phyloP scores from a whole-genome alignment of 2,113 vertebrate species.

The Anguilla japonica region DNA sequence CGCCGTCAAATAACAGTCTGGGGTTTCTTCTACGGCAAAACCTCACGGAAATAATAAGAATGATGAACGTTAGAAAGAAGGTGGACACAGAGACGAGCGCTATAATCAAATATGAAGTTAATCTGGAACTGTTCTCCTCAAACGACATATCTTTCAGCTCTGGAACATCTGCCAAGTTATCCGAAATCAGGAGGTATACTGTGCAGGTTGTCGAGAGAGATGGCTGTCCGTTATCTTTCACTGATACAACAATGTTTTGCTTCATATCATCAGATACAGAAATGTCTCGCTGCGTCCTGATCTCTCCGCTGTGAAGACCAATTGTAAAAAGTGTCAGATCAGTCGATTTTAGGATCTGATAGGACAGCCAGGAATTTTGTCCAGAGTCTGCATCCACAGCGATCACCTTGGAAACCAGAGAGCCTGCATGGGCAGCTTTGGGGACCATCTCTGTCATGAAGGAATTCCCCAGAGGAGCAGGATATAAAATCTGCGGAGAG shows the following conservation, averaged over 20 bases:
- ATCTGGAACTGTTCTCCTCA: slow-evolving; percentile 54
- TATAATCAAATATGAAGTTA: slow-evolving; percentile 69
- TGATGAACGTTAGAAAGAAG: slow-evolving; percentile 67
- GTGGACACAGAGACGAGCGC: slow-evolving; percentile 62
- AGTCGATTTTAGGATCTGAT: slow-evolving; percentile 50
- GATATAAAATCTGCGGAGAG: slow-evolving; percentile 56
- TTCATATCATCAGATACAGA: slow-evolving; percentile 54
- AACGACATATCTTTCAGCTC: slow-evolving; percentile 62
- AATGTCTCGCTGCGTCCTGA: slow-evolving; percentile 46
- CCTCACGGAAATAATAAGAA: slow-evolving; percentile 63
- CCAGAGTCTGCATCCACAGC: slow-evolving; percentile 65
- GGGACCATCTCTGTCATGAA: slow-evolving; percentile 52
- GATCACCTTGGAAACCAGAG: slow-evolving; percentile 64
- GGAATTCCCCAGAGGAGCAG: slow-evolving; percentile 32
- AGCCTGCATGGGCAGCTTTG: slow-evolving; percentile 44
- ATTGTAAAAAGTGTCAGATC: slow-evolving; percentile 57
- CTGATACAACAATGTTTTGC: slow-evolving; percentile 61
- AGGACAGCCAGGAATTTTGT: slow-evolving; percentile 68
- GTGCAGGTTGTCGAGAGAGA: slow-evolving; percentile 69
- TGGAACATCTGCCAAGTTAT: slow-evolving; percentile 71
- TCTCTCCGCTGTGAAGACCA: slow-evolving; percentile 47
- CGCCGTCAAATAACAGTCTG: slow-evolving; percentile 63
- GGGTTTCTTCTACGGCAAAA: slow-evolving; percentile 57
- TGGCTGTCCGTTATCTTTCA: slow-evolving; percentile 64
- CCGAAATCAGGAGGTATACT: slow-evolving; percentile 69